Evolutionary conservation across 2,113 vertebrate species (phyloP).

Genomic region (Psilopogon haemacephalus): DNA sequence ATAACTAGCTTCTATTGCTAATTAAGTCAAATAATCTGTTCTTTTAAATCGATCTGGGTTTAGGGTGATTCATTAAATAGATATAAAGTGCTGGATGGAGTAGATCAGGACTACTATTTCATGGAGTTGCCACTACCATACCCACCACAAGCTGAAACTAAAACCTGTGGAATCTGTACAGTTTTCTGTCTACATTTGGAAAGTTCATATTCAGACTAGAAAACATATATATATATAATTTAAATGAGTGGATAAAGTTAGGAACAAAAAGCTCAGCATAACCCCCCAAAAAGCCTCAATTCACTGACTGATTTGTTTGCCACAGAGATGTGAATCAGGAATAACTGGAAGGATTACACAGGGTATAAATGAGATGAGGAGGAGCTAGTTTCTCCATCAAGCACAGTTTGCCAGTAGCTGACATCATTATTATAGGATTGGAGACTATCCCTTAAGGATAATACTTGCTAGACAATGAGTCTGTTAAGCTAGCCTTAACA

Average conservation of each 20-base stretch:
- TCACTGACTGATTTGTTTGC: not conserved
- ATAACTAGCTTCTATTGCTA: not conserved
- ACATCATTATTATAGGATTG: slow-evolving; percentile 13
- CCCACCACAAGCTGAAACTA: not conserved
- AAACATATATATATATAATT: not conserved
- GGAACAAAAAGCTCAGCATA: not conserved
- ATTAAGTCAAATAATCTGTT: not conserved
- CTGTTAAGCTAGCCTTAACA: not conserved
- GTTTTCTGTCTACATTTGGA: not conserved
- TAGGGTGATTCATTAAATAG: not conserved
- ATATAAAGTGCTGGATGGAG: not conserved
- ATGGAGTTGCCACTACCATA: not conserved
- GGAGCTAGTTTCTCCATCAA: slow-evolving; percentile 7
- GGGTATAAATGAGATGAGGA: slow-evolving; percentile 24
- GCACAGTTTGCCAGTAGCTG: slow-evolving; percentile 1
- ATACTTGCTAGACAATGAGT: not conserved
- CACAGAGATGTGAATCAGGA: not conserved
- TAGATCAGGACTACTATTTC: not conserved
- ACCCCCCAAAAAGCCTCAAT: not conserved
- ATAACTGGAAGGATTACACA: slow-evolving; percentile 18
- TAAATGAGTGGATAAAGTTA: not conserved
- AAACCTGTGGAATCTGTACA: not conserved
- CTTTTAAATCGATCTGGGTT: not conserved
- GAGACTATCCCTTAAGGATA: not conserved
- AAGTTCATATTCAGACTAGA: not conserved